phyloP scores from a whole-genome alignment of 1,140 invertebrate species.

The Harpegnathos saltator region DNA sequence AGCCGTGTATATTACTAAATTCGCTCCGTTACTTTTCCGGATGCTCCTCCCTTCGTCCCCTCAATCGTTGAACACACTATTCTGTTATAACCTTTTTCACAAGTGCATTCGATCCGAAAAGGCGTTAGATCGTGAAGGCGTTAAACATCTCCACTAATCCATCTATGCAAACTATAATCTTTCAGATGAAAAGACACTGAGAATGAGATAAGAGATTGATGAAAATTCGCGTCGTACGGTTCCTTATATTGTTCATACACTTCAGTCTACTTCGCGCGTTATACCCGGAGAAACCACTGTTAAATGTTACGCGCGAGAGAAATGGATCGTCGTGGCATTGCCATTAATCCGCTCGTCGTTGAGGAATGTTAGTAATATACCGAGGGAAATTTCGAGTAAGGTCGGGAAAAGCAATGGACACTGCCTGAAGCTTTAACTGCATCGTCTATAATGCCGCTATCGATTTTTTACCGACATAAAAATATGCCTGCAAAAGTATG shows the following conservation, averaged over 20 bases:
- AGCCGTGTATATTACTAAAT: background rate
- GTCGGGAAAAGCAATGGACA: background rate
- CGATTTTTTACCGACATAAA: constrained; percentile 58
- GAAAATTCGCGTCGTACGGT: background rate
- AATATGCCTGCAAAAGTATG: constrained; percentile 4
- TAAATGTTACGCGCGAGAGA: constrained; percentile 54
- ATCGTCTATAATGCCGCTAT: constrained; percentile 27
- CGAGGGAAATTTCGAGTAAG: too few relatives aligned
- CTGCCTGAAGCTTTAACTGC: constrained; percentile 18
- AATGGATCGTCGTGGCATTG: constrained; percentile 41
- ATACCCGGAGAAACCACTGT: constrained; percentile 25
- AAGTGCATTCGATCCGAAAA: too few relatives aligned
- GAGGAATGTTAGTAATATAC: constrained; percentile 28
- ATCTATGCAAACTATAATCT: background rate
- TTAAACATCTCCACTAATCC: too few relatives aligned
- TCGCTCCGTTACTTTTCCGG: background rate
- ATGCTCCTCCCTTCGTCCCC: too few relatives aligned
- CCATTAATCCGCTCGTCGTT: constrained; percentile 46
- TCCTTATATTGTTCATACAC: constrained; percentile 37
- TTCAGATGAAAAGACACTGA: background rate
- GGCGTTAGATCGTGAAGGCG: too few relatives aligned
- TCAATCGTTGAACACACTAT: too few relatives aligned
- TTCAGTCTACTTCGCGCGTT: constrained; percentile 6
- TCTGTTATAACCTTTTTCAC: too few relatives aligned
- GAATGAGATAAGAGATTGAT: constrained; percentile 12